Evolutionary conservation across 2,113 vertebrate species (phyloP).

Genomic region (Okapia johnstoni): DNA sequence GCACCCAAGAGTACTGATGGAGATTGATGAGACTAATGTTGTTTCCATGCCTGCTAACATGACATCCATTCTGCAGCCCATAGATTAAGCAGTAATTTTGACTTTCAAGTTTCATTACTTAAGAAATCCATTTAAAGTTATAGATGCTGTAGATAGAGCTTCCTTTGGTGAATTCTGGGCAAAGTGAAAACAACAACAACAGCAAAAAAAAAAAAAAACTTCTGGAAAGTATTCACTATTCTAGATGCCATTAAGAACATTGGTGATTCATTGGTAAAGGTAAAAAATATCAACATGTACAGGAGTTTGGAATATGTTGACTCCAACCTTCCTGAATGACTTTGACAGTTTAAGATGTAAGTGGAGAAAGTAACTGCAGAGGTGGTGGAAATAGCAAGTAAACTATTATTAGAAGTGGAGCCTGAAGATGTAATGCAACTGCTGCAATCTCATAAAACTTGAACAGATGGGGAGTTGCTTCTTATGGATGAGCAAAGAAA

Average conservation of each 20-base stretch:
- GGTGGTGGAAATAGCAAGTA: background rate
- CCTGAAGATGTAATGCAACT: background rate
- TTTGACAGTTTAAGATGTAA: background rate
- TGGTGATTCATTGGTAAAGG: background rate
- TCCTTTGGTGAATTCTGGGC: background rate
- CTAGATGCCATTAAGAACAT: background rate
- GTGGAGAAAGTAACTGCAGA: background rate
- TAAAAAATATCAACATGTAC: background rate
- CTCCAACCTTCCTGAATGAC: background rate
- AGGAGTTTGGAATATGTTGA: background rate
- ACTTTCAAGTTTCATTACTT: background rate
- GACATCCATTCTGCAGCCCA: background rate
- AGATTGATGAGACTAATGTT: background rate
- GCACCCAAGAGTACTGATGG: background rate
- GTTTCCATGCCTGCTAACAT: background rate
- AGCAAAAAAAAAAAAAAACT: background rate
- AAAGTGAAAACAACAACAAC: background rate
- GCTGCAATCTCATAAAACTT: background rate
- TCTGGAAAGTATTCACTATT: background rate
- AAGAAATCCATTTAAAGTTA: background rate
- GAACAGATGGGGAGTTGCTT: background rate
- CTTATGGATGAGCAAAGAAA: background rate
- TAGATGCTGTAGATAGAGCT: background rate
- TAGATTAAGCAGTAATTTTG: background rate
- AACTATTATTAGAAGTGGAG: background rate